These are phyloP conservation scores for Papilio polytes DNA, from an alignment of 1,140 invertebrate genomes.

Conservation along the genomic window DNA sequence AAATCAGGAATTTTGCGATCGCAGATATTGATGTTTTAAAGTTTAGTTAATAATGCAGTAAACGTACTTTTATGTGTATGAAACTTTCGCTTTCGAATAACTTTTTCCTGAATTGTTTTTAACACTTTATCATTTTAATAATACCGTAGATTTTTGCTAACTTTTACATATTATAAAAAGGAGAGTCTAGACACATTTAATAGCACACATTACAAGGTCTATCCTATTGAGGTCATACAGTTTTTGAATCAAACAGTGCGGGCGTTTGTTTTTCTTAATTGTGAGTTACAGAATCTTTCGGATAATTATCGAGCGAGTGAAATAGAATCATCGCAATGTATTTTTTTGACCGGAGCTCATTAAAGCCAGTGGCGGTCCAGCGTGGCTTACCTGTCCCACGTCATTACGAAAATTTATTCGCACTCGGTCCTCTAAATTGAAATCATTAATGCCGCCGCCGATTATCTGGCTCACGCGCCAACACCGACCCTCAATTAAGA, in stretches of 20 bases:
- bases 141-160: not conserved
- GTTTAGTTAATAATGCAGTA: constrained; percentile 25
- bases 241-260: not conserved
- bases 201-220: too few species aligned
- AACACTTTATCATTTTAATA: not conserved
- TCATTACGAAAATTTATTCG: constrained; percentile 61
- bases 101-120: not conserved
- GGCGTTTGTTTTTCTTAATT: not conserved
- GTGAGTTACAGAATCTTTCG: not conserved
- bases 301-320: not conserved
- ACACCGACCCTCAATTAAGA: constrained; percentile 77
- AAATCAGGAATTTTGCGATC: constrained; percentile 38
- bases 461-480: constrained; percentile 79
- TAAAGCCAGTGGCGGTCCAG: constrained; percentile 57
- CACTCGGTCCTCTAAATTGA: constrained; percentile 77
- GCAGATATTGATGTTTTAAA: constrained; percentile 34
- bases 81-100: constrained; percentile 4
- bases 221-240: not conserved
- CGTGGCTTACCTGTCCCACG: constrained; percentile 58
- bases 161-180: not conserved
- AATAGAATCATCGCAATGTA: constrained; percentile 25
- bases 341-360: constrained; percentile 45
- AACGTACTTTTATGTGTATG: constrained; percentile 10
- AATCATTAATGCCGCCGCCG: constrained; percentile 75
- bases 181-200: too few species aligned